Conservation (phyloP, 2,888 invertebrate species). For the Mesorhabditis spiculigera region DNA sequence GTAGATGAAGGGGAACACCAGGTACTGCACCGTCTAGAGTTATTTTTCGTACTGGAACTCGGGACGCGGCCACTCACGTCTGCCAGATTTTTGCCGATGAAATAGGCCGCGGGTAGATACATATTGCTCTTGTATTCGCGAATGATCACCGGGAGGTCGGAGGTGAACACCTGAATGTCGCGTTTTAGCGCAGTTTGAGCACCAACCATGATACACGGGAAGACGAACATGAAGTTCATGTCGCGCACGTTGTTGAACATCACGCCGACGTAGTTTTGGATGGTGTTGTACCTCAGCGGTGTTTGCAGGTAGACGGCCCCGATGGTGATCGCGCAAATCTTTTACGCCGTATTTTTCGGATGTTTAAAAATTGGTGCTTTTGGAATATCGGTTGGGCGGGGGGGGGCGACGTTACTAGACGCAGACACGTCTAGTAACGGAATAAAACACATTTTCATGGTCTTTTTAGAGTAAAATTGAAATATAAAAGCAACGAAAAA, state of each 20-base stretch:
- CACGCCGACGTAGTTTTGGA: slow-evolving; percentile 87
- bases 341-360: background rate
- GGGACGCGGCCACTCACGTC: slow-evolving; percentile 63
- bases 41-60: slow-evolving; percentile 55
- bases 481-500: too few relatives aligned
- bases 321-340: slow-evolving; percentile 81
- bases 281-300: slow-evolving; percentile 76
- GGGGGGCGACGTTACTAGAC: too few relatives aligned
- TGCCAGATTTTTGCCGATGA: slow-evolving; percentile 75
- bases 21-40: slow-evolving; percentile 72
- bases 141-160: slow-evolving; percentile 81
- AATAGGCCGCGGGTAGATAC: slow-evolving; percentile 84
- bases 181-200: background rate
- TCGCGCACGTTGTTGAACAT: slow-evolving; percentile 84
- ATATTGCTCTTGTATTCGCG: slow-evolving; percentile 85
- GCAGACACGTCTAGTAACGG: too few relatives aligned
- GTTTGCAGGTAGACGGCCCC: slow-evolving; percentile 83
- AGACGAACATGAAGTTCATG: slow-evolving; percentile 88
- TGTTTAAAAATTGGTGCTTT: background rate
- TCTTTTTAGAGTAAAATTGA: too few relatives aligned
- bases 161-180: slow-evolving; percentile 74
- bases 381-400: too few relatives aligned
- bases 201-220: slow-evolving; percentile 85
- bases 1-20: slow-evolving; percentile 78
- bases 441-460: too few relatives aligned